A percentile compares a stretch with the other conserved stretches of the same genome.
These are phyloP conservation scores for Drosophila acutilabella DNA, from an alignment of 2,888 invertebrate species.

Conservation along the genomic window DNA sequence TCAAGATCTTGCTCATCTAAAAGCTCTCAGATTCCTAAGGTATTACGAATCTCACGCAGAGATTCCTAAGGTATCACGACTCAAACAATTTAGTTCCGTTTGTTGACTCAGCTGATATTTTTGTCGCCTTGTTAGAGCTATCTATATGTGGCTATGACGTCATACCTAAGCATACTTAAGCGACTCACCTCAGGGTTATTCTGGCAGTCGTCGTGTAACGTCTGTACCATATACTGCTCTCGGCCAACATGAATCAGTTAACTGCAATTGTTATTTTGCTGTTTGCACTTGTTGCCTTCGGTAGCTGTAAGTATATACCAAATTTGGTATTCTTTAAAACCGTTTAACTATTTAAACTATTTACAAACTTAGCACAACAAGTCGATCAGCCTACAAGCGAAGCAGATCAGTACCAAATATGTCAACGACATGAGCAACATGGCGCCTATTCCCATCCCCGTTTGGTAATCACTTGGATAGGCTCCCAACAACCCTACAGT, in stretches of 20 bases:
- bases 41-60: too few relatives aligned
- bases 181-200: neutral
- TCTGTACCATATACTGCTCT: slow-evolving; percentile 1
- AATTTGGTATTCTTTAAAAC: too few relatives aligned
- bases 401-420: slow-evolving; percentile 8
- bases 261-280: neutral
- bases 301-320: slow-evolving; percentile 18
- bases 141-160: neutral
- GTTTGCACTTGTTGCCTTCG: neutral
- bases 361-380: neutral
- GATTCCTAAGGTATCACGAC: too few relatives aligned
- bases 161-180: slow-evolving; percentile 1
- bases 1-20: too few relatives aligned
- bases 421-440: slow-evolving; percentile 1
- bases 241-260: slow-evolving; percentile 1
- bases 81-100: too few relatives aligned
- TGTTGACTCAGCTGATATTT: too few relatives aligned
- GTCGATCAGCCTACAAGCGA: neutral
- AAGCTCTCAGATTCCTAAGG: too few relatives aligned
- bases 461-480: slow-evolving; percentile 16
- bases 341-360: too few relatives aligned
- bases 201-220: slow-evolving; percentile 12
- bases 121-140: too few relatives aligned
- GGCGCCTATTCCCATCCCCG: slow-evolving; percentile 16
- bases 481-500: neutral